phyloP scores from a whole-genome alignment of 2,797 vertebrate species.

The Acridotheres tristis region DNA sequence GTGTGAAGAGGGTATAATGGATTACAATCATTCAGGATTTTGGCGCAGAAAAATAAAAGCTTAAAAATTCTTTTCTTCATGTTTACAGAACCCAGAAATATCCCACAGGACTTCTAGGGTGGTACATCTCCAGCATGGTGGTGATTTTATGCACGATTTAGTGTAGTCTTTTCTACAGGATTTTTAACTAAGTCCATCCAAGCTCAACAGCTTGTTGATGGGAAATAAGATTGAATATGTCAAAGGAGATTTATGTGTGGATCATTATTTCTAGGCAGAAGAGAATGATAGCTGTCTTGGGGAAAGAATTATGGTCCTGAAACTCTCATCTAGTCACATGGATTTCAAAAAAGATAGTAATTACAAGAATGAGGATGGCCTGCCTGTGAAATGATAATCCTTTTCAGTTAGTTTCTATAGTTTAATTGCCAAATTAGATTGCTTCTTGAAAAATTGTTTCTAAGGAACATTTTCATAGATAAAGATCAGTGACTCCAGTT shows the following conservation, averaged over 20 bases:
- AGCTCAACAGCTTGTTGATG: neutral
- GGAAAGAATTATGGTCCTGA: neutral
- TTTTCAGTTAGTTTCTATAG: neutral
- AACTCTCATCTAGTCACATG: neutral
- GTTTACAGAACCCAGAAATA: neutral
- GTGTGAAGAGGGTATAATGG: neutral
- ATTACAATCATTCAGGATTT: neutral
- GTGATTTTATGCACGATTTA: neutral
- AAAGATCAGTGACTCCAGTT: neutral
- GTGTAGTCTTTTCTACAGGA: neutral
- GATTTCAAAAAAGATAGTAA: neutral
- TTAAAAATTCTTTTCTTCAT: neutral
- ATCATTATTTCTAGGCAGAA: neutral
- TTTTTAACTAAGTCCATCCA: neutral
- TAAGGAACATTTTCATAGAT: neutral
- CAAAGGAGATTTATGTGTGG: neutral
- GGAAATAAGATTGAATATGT: neutral
- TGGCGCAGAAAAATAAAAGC: neutral
- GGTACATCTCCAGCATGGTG: neutral
- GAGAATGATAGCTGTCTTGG: neutral
- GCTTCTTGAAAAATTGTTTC: neutral
- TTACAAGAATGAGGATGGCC: neutral
- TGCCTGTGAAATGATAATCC: neutral
- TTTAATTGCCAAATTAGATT: neutral
- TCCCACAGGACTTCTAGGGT: neutral